Percentiles rank a stretch among this genome's conserved stretches.
phyloP scores from a whole-genome alignment of 2,797 vertebrate species.

The Hippocampus kuda region DNA sequence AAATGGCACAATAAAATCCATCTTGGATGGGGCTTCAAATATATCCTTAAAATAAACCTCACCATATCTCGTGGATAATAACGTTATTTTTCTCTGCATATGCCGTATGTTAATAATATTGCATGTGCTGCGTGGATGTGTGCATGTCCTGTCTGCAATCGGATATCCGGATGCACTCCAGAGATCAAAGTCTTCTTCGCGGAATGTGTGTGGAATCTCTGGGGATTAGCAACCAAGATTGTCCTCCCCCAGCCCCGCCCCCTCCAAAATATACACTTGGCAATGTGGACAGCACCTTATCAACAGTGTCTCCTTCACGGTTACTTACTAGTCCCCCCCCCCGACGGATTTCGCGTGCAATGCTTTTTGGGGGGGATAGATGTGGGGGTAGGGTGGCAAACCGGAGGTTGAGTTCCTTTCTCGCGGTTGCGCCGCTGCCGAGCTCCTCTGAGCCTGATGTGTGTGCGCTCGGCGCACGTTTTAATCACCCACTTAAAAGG shows the following conservation, averaged over 20 bases:
- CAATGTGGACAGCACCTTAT: slow-evolving; percentile 50
- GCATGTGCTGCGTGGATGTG: slow-evolving; percentile 27
- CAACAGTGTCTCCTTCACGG: slow-evolving; percentile 21
- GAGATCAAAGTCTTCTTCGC: slow-evolving; percentile 67
- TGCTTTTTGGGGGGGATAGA: no score
- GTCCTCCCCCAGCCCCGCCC: slow-evolving; percentile 56
- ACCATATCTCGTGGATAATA: neutral
- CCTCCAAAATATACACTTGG: slow-evolving; percentile 53
- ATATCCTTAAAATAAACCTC: neutral
- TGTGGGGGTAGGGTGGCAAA: slow-evolving; percentile 6
- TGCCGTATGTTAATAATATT: slow-evolving; percentile 21
- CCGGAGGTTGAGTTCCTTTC: slow-evolving; percentile 27
- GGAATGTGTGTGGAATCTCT: slow-evolving; percentile 64
- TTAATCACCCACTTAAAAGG: slow-evolving; percentile 62
- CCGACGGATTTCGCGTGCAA: neutral
- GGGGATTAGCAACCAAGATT: slow-evolving; percentile 67
- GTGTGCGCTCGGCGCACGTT: slow-evolving; percentile 43
- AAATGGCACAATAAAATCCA: neutral
- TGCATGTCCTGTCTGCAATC: slow-evolving; percentile 43
- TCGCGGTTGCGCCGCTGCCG: slow-evolving; percentile 25
- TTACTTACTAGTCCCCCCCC: neutral
- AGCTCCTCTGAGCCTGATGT: slow-evolving; percentile 37
- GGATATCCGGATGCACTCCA: slow-evolving; percentile 61
- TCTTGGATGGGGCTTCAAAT: neutral
- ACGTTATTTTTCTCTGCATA: neutral